Percentiles rank a stretch among this genome's conserved stretches.
phyloP scores from a whole-genome alignment of 2,888 invertebrate species.

The Melikaiella ostensackeni region DNA sequence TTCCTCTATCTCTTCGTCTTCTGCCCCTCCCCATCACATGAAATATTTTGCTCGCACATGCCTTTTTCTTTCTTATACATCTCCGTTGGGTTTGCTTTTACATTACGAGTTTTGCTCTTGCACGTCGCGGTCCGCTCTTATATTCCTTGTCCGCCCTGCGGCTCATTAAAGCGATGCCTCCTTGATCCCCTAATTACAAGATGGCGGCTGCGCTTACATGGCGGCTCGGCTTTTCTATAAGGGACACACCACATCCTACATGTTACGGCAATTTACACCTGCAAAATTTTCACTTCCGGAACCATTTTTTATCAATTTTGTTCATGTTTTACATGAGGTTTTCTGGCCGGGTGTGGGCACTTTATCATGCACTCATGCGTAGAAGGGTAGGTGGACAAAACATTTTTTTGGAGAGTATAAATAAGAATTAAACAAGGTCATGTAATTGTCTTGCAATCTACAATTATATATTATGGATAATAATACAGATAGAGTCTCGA shows the following conservation, averaged over 20 bases:
- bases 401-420: no score
- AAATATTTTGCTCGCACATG: constrained; percentile 64
- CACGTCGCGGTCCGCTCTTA: constrained; percentile 49
- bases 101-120: constrained; percentile 60
- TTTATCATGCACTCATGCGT: no score
- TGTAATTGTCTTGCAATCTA: no score
- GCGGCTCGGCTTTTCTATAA: constrained; percentile 55
- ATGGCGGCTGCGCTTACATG: constrained; percentile 72
- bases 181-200: constrained; percentile 75
- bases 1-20: constrained; percentile 50
- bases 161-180: constrained; percentile 74
- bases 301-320: not conserved
- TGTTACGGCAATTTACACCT: constrained; percentile 25
- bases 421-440: no score
- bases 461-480: no score
- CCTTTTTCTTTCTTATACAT: constrained; percentile 55
- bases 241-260: not conserved
- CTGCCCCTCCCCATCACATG: constrained; percentile 53
- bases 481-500: no score
- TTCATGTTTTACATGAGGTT: not conserved
- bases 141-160: constrained; percentile 61
- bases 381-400: no score
- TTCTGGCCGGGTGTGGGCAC: not conserved
- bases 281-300: not conserved
- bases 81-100: constrained; percentile 54